A percentile compares a stretch with the other conserved stretches of the same genome.
phyloP scores from a whole-genome alignment of 2,888 invertebrate genomes.

The Ashinkailepas kermadecensis region DNA sequence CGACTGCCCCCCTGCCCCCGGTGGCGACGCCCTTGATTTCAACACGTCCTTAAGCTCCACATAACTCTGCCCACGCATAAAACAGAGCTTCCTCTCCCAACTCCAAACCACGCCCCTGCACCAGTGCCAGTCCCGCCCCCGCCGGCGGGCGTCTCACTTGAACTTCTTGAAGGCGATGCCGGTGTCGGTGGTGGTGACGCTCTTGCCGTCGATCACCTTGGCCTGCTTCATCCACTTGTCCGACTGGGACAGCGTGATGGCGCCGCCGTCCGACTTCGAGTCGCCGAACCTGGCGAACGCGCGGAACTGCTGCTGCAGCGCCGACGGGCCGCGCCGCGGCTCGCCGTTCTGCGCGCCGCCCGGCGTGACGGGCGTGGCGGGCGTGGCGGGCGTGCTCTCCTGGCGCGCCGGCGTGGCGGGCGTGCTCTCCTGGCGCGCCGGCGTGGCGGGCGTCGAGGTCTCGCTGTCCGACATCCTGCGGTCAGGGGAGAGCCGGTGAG shows the following conservation, averaged over 20 bases:
- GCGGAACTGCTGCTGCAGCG: constrained; percentile 62
- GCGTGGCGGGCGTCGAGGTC: neutral
- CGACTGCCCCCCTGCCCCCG: too few species aligned
- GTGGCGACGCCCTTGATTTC: too few species aligned
- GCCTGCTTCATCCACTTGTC: constrained; percentile 95
- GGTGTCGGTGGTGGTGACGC: constrained; percentile 81
- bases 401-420: neutral
- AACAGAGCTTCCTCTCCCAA: too few species aligned
- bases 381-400: neutral
- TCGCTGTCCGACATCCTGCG: neutral
- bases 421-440: neutral
- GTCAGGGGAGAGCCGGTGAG: too few species aligned
- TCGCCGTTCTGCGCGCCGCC: constrained; percentile 16
- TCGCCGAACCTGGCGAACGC: constrained; percentile 82
- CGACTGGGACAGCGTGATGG: constrained; percentile 77
- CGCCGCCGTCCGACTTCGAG: constrained; percentile 72
- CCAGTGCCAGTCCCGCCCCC: too few species aligned
- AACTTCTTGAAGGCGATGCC: constrained; percentile 83
- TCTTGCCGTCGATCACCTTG: constrained; percentile 64
- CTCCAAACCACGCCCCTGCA: too few species aligned
- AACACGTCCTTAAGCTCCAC: too few species aligned
- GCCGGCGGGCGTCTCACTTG: constrained; percentile 50
- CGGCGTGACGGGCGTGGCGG: neutral
- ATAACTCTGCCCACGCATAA: too few species aligned
- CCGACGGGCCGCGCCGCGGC: constrained; percentile 27